Percentiles rank a stretch among this genome's conserved stretches.
phyloP scores from a whole-genome alignment of 2,888 invertebrate genomes.

The Pocota personata region DNA sequence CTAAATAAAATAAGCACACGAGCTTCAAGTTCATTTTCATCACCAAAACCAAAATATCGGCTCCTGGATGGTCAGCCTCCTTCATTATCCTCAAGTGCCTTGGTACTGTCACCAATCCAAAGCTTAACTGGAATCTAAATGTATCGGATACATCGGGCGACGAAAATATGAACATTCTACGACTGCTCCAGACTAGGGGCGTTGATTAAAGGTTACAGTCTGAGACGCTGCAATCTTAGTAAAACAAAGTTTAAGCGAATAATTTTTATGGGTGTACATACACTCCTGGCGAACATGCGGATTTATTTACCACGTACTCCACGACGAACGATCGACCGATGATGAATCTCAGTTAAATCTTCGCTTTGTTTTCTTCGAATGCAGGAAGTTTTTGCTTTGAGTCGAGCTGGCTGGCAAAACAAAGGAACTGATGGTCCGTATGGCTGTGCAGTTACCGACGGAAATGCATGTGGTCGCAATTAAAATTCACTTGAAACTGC shows the following conservation, averaged over 20 bases:
- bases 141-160: too few relatives aligned
- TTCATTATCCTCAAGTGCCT: too few relatives aligned
- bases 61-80: too few relatives aligned
- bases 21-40: too few relatives aligned
- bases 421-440: constrained; percentile 57
- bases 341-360: constrained; percentile 50
- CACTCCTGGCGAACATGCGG: neutral
- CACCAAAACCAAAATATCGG: too few relatives aligned
- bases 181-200: too few relatives aligned
- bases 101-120: too few relatives aligned
- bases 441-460: constrained; percentile 34
- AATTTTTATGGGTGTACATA: constrained; percentile 17
- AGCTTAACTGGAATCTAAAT: too few relatives aligned
- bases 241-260: neutral
- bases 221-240: too few relatives aligned
- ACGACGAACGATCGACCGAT: constrained; percentile 14
- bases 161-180: too few relatives aligned
- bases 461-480: constrained; percentile 72
- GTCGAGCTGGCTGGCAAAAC: constrained; percentile 21
- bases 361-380: constrained; percentile 54
- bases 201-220: too few relatives aligned
- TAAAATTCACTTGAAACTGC: constrained; percentile 68
- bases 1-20: too few relatives aligned
- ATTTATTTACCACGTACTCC: constrained; percentile 6
- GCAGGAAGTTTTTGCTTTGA: constrained; percentile 54